phyloP scores from a whole-genome alignment of 2,888 invertebrate species.

The Drosophila prolongata region DNA sequence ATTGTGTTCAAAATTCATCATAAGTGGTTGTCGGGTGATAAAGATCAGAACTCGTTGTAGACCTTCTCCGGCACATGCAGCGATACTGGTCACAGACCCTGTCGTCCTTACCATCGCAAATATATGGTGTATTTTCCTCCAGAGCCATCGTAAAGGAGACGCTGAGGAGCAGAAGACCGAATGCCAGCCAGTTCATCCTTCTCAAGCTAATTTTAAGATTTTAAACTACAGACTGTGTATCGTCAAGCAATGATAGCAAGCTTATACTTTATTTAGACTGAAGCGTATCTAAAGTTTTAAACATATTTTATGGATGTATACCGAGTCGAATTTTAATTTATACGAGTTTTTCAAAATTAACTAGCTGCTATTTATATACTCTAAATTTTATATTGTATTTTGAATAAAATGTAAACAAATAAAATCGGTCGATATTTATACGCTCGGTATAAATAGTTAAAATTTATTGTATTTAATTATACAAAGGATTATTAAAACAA shows the following conservation, averaged over 20 bases:
- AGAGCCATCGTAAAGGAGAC: background rate
- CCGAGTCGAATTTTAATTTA: background rate
- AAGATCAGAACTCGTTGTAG: background rate
- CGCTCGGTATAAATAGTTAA: no score
- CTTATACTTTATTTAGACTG: no score
- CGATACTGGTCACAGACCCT: constrained; percentile 4
- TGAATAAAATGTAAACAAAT: no score
- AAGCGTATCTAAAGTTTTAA: constrained; percentile 1
- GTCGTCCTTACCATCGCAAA: constrained; percentile 13
- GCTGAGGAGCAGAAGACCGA: background rate
- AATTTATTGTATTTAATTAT: background rate
- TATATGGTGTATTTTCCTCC: background rate
- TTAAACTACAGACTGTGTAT: no score
- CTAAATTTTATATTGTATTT: no score
- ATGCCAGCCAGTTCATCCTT: background rate
- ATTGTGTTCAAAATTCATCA: constrained; percentile 3
- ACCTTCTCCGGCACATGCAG: background rate
- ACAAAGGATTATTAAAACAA: background rate
- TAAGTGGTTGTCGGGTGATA: background rate
- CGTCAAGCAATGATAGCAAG: background rate
- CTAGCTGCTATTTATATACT: no score
- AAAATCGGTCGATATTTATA: no score
- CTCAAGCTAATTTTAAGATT: no score
- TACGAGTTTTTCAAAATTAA: background rate
- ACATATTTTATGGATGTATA: background rate